Evolutionary conservation across 2,113 vertebrate species (phyloP), one percentile per base, ranked within the genome.

Genomic region (Rutilus rutilus): DNA sequence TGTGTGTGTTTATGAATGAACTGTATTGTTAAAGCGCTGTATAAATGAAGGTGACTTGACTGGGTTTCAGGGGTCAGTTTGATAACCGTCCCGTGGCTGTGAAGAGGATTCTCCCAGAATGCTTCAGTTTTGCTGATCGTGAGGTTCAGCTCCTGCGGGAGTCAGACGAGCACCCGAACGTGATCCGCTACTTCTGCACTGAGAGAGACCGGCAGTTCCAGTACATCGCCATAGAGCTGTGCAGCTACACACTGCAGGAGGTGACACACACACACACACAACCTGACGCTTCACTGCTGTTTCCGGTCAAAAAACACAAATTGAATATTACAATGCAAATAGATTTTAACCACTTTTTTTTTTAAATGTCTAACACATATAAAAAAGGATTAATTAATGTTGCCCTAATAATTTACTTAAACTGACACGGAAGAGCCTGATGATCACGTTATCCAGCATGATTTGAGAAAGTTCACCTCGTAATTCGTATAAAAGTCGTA

Each of bases 181-280:
- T 99, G 74, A 99, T 99, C 90, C 97, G 98, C 42, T 99, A 99
- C 84, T 99, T 98, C 95, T 99, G 98, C 94, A 99, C 97, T 0
- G 98, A 99, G 94, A 73, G 92, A 81, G 98, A 99, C 91, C 96
- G 97, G 1, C 98, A 99, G 96, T 99, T 99, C 91, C 98, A 99
- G 92, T 99, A 99, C 93, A 99, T 99, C 0, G 97, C 98, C 88
- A 98, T 97, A 0, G 98, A 99, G 93, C 94, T 99, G 10, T 99
- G 98, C 1, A 95, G 95, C 0, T 96, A 97, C 83, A 98, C 98
- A 0, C 94, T 99, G 39, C 98, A 98, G 90, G 97, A 99, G 97
- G 98, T 98, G 27, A 36, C 36, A 36, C 5, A 5, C 36, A 36
- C 36, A 9, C 36, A 36, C 33, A 36, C 5, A 42, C 39, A 42